Evolutionary conservation across 2,113 vertebrate species (phyloP).

Genomic region (Capreolus pygargus): DNA sequence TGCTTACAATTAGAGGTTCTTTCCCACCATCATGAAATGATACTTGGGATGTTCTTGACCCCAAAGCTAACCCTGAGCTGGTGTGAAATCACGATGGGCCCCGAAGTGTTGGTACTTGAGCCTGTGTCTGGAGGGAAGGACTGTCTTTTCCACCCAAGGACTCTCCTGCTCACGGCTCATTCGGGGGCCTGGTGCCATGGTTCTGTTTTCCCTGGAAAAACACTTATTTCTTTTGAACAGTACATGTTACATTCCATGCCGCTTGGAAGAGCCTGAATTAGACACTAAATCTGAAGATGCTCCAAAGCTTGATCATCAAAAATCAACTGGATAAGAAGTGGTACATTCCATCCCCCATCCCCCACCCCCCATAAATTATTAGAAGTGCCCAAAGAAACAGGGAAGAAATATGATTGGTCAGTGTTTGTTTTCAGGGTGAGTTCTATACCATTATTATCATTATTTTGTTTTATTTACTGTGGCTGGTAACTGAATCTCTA

Average conservation of each 20-base stretch:
- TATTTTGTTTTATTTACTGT: conserved; percentile 81
- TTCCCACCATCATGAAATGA: not conserved
- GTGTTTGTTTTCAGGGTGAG: conserved; percentile 81
- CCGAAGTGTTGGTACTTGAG: not conserved
- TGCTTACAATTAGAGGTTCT: not conserved
- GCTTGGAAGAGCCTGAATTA: not conserved
- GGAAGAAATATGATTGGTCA: not conserved
- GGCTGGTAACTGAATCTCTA: conserved; percentile 80
- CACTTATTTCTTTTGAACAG: not conserved
- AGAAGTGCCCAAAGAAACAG: not conserved
- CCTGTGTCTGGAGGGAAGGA: not conserved
- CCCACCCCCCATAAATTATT: not conserved
- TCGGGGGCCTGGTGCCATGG: too few relatives aligned
- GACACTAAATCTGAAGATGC: not conserved
- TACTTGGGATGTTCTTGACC: not conserved
- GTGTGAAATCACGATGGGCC: rapidly evolving
- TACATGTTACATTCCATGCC: not conserved
- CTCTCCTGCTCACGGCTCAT: not conserved
- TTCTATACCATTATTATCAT: conserved; percentile 55
- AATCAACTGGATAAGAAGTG: not conserved
- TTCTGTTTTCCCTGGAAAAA: not conserved
- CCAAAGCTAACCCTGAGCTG: too few relatives aligned
- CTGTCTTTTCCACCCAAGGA: not conserved
- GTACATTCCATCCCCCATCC: rapidly evolving
- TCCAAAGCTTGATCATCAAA: not conserved